Percentiles rank a stretch among this genome's conserved stretches.
These are phyloP conservation scores for Oreochromis spilurus DNA, from an alignment of 2,113 vertebrate genomes.

Conservation along the genomic window DNA sequence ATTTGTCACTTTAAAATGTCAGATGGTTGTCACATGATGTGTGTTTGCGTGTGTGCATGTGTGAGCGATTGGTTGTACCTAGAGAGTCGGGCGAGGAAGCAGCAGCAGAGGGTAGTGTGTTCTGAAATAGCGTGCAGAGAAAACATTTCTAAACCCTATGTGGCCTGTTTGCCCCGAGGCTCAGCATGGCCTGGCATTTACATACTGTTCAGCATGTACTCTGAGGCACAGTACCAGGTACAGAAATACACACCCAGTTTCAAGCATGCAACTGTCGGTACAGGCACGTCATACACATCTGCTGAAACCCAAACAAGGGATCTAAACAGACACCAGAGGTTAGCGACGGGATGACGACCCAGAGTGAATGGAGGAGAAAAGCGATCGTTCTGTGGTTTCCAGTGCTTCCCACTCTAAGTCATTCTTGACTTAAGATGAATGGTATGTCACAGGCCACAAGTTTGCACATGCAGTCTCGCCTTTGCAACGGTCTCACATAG, in stretches of 20 bases:
- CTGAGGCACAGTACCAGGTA: not conserved
- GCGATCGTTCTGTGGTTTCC: constrained; percentile 23
- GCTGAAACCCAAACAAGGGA: not conserved
- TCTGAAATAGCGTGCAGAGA: constrained; percentile 33
- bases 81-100: not conserved
- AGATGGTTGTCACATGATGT: not conserved
- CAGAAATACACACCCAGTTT: constrained; percentile 1
- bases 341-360: not conserved
- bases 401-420: constrained; percentile 1
- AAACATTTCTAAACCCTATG: constrained; percentile 37
- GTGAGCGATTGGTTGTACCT: not conserved
- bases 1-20: constrained; percentile 14
- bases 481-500: not conserved
- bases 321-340: constrained; percentile 4
- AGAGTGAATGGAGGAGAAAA: not conserved
- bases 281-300: not conserved
- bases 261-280: not conserved
- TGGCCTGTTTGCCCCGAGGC: constrained; percentile 22
- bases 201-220: constrained; percentile 24
- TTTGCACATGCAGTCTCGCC: constrained; percentile 1
- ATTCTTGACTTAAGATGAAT: constrained; percentile 35
- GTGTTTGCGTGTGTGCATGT: not conserved
- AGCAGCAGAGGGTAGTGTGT: not conserved
- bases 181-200: constrained; percentile 45
- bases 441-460: constrained; percentile 30